phyloP scores from a whole-genome alignment of 2,888 invertebrate genomes.

The Rhagium mordax region DNA sequence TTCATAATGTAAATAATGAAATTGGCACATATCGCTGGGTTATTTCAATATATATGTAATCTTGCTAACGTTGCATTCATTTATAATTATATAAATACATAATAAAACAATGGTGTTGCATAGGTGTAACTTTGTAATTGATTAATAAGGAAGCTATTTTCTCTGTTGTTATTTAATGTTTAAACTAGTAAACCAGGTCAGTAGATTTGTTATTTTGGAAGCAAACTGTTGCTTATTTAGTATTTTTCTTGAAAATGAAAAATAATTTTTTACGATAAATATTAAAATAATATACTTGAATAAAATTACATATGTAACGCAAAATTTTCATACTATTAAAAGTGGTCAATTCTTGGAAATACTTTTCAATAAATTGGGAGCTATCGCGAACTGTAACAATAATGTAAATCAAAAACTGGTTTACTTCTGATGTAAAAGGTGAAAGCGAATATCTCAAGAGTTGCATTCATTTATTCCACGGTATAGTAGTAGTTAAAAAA shows the following conservation, averaged over 20 bases:
- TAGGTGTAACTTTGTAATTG: neutral
- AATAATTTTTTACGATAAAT: too few species aligned
- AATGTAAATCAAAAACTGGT: too few species aligned
- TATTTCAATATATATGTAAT: neutral
- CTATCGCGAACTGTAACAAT: too few species aligned
- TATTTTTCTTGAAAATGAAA: neutral
- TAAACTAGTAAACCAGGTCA: slow-evolving; percentile 7
- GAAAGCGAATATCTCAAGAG: too few species aligned
- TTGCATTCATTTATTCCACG: too few species aligned
- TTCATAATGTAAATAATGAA: neutral
- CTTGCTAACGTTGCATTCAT: neutral
- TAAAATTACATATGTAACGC: too few species aligned
- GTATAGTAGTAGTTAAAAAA: too few species aligned
- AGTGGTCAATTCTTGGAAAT: too few species aligned
- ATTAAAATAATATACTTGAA: too few species aligned
- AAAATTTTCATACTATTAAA: too few species aligned
- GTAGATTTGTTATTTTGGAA: neutral
- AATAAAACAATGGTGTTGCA: slow-evolving; percentile 21
- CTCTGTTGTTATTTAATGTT: slow-evolving; percentile 14
- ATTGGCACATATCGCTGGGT: neutral
- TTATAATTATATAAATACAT: slow-evolving; percentile 1
- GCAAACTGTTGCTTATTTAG: neutral
- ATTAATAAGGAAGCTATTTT: slow-evolving; percentile 14
- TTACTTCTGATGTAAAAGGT: too few species aligned
- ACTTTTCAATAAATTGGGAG: too few species aligned